Evolutionary conservation across 2,113 vertebrate genomes (phyloP), one percentile per base, ranked within the genome.

Genomic region (Pycnonotus jocosus): DNA sequence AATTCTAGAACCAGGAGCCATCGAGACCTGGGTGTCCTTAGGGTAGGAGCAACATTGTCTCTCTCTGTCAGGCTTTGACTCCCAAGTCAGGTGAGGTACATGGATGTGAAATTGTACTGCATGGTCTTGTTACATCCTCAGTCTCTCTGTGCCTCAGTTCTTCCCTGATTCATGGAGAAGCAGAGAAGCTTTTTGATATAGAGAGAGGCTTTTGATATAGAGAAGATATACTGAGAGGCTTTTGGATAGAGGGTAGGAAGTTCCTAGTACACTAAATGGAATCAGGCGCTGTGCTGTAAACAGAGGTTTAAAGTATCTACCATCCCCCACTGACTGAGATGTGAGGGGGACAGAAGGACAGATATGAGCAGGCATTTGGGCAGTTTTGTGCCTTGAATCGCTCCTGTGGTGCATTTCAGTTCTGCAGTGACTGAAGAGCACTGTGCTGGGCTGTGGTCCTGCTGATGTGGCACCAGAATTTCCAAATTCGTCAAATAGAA

Each of bases 391-490:
- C 45, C 60, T 71, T 60, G 60, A 71, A 58, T 88, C 25, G 6
- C 60, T 80, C 35, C 57, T 83, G 1, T 22, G 25, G 28, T 22
- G 50, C 19, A 2, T 66, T 81, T 62, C 33, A 21, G 27, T 57
- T 60, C 76, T 86, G 81, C 64, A 73, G 50, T 13, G 78, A 12
- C 86, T 78, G 76, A 45, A 25, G 47, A 95, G 65, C 5, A 3
- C 78, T 44, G 62, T 56, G 74, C 86, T 96, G 95, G 94, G 92
- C 60, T 89, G 5, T 35, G 91, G 86, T 88, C 16, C 70, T 97
- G 97, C 90, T 97, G 97, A 97, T 97, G 97, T 97, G 97, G 97
- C 97, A 96, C 83, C 90, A 92, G 79, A 88, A 95, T 92, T 93
- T 95, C 95, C 96, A 96, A 96, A 79, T 94, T 87, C 66, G 94